These are phyloP conservation scores for Copsychus sechellarum DNA, from an alignment of 2,113 vertebrate genomes.

Conservation along the genomic window DNA sequence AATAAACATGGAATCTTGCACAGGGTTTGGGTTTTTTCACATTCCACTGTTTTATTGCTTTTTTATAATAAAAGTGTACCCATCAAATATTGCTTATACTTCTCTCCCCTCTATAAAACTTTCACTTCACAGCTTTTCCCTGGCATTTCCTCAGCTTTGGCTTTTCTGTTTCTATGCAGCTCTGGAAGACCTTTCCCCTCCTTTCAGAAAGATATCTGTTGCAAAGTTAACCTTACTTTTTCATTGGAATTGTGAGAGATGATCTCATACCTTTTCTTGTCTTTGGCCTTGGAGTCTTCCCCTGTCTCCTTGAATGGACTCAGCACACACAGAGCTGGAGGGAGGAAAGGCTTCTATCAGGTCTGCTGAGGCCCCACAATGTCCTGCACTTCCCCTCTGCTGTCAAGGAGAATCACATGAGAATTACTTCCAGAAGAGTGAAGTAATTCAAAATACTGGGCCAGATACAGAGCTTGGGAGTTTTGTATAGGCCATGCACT, in stretches of 20 bases:
- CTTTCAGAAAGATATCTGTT: background rate
- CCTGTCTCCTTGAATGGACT: background rate
- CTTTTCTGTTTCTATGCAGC: background rate
- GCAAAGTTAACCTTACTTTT: background rate
- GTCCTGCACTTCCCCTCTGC: background rate
- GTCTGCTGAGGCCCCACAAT: background rate
- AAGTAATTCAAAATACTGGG: background rate
- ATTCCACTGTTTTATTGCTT: background rate
- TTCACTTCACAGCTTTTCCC: background rate
- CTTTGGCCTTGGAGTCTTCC: background rate
- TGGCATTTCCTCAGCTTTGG: background rate
- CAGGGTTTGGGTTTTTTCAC: background rate
- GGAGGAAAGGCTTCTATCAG: background rate
- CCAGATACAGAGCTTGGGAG: background rate
- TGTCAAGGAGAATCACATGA: fast-evolving
- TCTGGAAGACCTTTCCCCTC: background rate
- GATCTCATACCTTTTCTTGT: background rate
- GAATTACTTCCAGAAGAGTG: background rate
- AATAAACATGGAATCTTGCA: background rate
- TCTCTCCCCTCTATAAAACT: background rate
- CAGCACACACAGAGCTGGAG: background rate
- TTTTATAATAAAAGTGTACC: background rate
- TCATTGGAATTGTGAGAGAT: background rate
- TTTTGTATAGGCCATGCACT: background rate
- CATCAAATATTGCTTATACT: background rate